These are phyloP conservation scores for Darevskia nairensis DNA, from an alignment of 2,797 vertebrate species.

Conservation along the genomic window DNA sequence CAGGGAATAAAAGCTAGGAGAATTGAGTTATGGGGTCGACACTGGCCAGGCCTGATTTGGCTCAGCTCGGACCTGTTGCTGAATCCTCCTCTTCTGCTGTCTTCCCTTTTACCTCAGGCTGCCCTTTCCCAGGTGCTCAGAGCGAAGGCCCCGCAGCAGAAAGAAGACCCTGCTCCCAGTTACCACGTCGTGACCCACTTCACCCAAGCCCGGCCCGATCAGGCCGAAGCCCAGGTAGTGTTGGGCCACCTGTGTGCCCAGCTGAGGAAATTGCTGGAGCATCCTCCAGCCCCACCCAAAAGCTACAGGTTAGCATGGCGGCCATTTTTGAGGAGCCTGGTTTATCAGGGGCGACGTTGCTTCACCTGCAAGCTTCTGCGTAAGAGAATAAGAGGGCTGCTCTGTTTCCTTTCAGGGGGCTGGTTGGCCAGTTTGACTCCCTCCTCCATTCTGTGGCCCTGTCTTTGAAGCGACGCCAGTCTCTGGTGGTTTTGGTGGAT, in stretches of 20 bases:
- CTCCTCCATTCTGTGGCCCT: slow-evolving; percentile 66
- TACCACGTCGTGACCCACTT: slow-evolving; percentile 86
- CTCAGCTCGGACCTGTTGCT: neutral
- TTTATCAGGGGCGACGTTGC: too few species aligned
- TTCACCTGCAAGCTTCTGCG: too few species aligned
- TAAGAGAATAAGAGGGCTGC: too few species aligned
- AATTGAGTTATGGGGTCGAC: neutral
- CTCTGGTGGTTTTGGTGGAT: slow-evolving; percentile 84
- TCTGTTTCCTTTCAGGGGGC: slow-evolving; percentile 74
- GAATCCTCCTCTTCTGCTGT: neutral
- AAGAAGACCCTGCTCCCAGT: slow-evolving; percentile 23
- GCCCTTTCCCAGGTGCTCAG: slow-evolving; percentile 82
- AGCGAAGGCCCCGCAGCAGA: slow-evolving; percentile 48
- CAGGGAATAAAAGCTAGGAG: too few species aligned
- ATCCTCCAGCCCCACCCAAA: slow-evolving; percentile 63
- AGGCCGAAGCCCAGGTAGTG: slow-evolving; percentile 78
- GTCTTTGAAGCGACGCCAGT: slow-evolving; percentile 64
- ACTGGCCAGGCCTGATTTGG: too few species aligned
- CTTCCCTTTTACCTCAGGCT: slow-evolving; percentile 73
- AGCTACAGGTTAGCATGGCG: slow-evolving; percentile 79
- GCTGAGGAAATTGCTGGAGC: slow-evolving; percentile 71
- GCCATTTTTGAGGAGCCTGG: neutral
- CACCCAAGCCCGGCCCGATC: slow-evolving; percentile 82
- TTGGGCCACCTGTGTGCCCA: slow-evolving; percentile 80
- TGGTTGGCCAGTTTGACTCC: slow-evolving; percentile 82